phyloP scores from a whole-genome alignment of 2,888 invertebrate species.

The Cerastis leucographa region DNA sequence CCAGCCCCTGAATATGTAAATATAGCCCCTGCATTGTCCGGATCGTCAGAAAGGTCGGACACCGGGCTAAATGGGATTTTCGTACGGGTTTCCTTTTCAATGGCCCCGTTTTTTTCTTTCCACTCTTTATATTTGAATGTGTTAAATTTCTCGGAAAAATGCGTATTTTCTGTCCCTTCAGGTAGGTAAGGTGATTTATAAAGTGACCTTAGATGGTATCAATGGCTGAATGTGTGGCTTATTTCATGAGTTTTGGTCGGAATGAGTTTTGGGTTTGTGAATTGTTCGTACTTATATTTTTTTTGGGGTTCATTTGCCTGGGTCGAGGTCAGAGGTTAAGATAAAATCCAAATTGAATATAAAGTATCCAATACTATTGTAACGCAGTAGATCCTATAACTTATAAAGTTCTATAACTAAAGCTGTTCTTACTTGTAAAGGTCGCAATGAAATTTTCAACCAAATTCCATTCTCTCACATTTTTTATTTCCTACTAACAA shows the following conservation, averaged over 20 bases:
- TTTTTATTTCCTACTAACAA: background rate
- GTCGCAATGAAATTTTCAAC: background rate
- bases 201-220: slow-evolving; percentile 65
- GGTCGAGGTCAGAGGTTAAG: background rate
- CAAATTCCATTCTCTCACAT: too few species aligned
- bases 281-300: slow-evolving; percentile 47
- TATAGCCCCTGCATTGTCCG: slow-evolving; percentile 79
- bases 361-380: background rate
- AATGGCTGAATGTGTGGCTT: slow-evolving; percentile 61
- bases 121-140: slow-evolving; percentile 77
- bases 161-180: slow-evolving; percentile 81
- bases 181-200: slow-evolving; percentile 78
- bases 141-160: slow-evolving; percentile 89
- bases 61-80: slow-evolving; percentile 83
- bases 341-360: slow-evolving; percentile 6
- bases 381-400: too few species aligned
- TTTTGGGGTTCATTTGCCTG: slow-evolving; percentile 32
- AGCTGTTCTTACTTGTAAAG: too few species aligned
- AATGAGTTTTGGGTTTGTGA: slow-evolving; percentile 56
- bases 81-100: slow-evolving; percentile 81
- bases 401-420: too few species aligned
- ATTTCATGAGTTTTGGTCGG: slow-evolving; percentile 53
- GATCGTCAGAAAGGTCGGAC: slow-evolving; percentile 81
- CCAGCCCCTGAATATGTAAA: slow-evolving; percentile 79
- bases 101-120: slow-evolving; percentile 68